A percentile compares a stretch with the other conserved stretches of the same genome.
Conservation (phyloP, 2,797 vertebrate genomes). For the Oryzias sinensis region DNA sequence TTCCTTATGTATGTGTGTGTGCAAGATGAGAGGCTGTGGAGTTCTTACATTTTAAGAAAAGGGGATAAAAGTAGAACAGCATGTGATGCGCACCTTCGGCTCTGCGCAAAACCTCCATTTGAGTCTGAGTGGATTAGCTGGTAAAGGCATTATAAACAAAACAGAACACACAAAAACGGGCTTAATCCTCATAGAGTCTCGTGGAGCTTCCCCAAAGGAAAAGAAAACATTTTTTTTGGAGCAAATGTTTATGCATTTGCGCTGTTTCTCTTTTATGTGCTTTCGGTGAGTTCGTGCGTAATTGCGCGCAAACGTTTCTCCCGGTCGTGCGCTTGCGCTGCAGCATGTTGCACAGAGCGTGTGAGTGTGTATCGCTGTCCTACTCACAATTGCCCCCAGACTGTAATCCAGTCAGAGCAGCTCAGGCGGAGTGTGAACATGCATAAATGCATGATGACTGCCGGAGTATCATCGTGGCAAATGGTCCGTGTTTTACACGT, state of each 20-base stretch:
- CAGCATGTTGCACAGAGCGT: slow-evolving; percentile 7
- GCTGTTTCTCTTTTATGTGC: background rate
- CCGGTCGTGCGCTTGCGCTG: slow-evolving; percentile 8
- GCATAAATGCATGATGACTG: slow-evolving; percentile 10
- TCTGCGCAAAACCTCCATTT: no score
- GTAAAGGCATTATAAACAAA: no score
- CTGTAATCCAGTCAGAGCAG: slow-evolving; percentile 33
- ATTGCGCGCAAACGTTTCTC: slow-evolving; percentile 12
- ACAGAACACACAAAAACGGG: no score
- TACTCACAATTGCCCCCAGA: slow-evolving; percentile 14
- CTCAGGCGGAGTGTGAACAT: slow-evolving; percentile 32
- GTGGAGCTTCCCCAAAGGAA: background rate
- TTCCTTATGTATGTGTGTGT: no score
- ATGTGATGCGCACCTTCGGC: slow-evolving; percentile 23
- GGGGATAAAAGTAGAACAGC: background rate
- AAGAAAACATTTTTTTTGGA: background rate
- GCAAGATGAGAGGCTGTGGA: no score
- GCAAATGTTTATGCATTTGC: background rate
- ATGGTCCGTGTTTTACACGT: slow-evolving; percentile 4
- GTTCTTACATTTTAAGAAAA: background rate
- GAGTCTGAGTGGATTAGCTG: no score
- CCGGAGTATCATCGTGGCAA: slow-evolving; percentile 28
- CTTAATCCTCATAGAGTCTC: no score
- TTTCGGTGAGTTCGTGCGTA: background rate
- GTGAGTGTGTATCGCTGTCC: slow-evolving; percentile 24